Conservation (phyloP, 2,888 invertebrate genomes). For the Brassicogethes aeneus region DNA sequence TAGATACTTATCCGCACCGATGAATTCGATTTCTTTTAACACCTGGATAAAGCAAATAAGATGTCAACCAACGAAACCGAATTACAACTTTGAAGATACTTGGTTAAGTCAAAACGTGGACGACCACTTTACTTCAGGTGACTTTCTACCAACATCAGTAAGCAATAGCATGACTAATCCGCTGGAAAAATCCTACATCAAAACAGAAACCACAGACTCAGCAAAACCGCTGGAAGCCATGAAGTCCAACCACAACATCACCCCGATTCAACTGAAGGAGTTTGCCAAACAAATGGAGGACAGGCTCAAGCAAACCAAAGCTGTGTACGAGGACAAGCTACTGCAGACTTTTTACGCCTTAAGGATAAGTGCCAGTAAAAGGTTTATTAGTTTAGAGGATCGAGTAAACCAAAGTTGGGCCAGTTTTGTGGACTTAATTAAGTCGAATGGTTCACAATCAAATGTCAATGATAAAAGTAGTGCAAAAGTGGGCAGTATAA, state of each 20-base stretch:
- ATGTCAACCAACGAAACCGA: slow-evolving; percentile 11
- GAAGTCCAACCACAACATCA: neutral
- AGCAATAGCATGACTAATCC: neutral
- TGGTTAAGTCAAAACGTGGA: slow-evolving; percentile 3
- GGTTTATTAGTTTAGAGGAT: slow-evolving; percentile 23
- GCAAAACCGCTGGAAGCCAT: neutral
- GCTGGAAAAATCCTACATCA: neutral
- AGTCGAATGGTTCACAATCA: too few relatives aligned
- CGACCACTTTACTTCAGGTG: slow-evolving; percentile 17
- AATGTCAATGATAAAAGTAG: too few relatives aligned
- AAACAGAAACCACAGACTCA: neutral
- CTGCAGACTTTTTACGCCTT: slow-evolving; percentile 20
- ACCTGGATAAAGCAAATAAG: slow-evolving; percentile 22
- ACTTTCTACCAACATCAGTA: slow-evolving; percentile 1
- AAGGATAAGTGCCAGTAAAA: slow-evolving; percentile 22
- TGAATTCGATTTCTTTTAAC: slow-evolving; percentile 19
- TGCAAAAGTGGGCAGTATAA: too few relatives aligned
- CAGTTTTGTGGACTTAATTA: slow-evolving; percentile 21
- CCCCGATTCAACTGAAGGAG: slow-evolving; percentile 14
- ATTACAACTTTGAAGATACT: too few relatives aligned
- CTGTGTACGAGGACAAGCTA: slow-evolving; percentile 20
- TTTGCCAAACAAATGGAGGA: slow-evolving; percentile 16
- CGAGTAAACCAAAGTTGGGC: slow-evolving; percentile 22
- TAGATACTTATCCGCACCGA: slow-evolving; percentile 21
- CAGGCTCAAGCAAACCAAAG: slow-evolving; percentile 11